A percentile compares a stretch with the other conserved stretches of the same genome.
phyloP scores from a whole-genome alignment of 2,113 vertebrate species.

The Bos taurus region DNA sequence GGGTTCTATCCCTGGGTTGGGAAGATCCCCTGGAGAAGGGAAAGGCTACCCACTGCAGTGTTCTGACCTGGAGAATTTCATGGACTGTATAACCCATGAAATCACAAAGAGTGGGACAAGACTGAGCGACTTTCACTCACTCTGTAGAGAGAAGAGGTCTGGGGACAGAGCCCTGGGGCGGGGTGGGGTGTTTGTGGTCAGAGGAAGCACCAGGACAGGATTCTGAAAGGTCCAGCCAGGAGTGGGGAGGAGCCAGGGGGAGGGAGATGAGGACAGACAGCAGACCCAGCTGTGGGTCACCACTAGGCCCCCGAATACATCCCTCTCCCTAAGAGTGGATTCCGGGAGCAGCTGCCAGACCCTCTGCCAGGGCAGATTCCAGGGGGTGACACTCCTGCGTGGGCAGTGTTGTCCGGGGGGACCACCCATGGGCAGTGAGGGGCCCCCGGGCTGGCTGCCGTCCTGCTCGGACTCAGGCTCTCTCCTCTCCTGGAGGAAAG shows the following conservation, averaged over 20 bases:
- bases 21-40: background rate
- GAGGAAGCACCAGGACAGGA: background rate
- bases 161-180: accelerated
- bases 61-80: background rate
- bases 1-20: background rate
- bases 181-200: background rate
- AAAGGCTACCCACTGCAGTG: background rate
- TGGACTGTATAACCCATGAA: background rate
- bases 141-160: background rate
- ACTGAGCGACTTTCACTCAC: background rate
- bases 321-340: background rate
- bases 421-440: accelerated
- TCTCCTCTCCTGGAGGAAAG: background rate
- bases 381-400: accelerated
- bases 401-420: background rate
- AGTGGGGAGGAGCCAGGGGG: accelerated
- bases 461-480: background rate
- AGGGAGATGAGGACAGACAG: accelerated
- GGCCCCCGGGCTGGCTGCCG: accelerated
- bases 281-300: background rate
- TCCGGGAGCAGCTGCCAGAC: background rate
- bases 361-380: background rate
- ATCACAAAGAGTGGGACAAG: accelerated
- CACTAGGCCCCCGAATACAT: accelerated
- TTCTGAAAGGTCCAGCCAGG: too few species aligned